Percentiles rank a stretch among this genome's conserved stretches.
phyloP scores from a whole-genome alignment of 2,888 invertebrate genomes.

The Tetragonisca angustula region DNA sequence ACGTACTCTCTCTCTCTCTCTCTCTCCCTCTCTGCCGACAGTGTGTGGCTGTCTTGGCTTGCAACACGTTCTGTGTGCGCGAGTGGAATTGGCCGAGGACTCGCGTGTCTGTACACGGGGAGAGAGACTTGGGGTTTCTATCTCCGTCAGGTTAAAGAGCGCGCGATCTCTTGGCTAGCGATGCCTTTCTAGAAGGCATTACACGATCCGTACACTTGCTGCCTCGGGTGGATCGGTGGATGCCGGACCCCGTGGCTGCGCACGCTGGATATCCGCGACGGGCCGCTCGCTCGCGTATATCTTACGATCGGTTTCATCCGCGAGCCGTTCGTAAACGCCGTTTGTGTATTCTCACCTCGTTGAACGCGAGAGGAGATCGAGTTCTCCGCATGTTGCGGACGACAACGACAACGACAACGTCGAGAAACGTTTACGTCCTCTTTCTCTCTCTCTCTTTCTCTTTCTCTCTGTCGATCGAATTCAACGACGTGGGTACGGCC shows the following conservation, averaged over 20 bases:
- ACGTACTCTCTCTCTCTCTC: slow-evolving; percentile 1
- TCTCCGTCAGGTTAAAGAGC: slow-evolving; percentile 25
- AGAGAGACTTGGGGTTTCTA: slow-evolving; percentile 3
- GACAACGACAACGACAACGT: not conserved
- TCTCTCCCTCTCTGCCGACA: not conserved
- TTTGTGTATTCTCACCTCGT: slow-evolving; percentile 70
- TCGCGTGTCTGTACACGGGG: not conserved
- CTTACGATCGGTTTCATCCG: slow-evolving; percentile 78
- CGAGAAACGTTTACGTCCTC: not conserved
- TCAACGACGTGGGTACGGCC: slow-evolving; percentile 27
- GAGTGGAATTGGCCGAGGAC: slow-evolving; percentile 26
- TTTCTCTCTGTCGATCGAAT: not conserved
- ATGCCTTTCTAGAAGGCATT: slow-evolving; percentile 76
- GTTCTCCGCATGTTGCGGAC: slow-evolving; percentile 17
- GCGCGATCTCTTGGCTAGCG: slow-evolving; percentile 34
- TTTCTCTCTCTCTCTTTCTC: too few species aligned
- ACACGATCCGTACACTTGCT: slow-evolving; percentile 77
- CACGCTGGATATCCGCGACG: slow-evolving; percentile 37
- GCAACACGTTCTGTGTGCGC: slow-evolving; percentile 21
- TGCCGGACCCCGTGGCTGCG: slow-evolving; percentile 58
- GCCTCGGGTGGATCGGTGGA: slow-evolving; percentile 67
- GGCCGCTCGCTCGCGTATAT: slow-evolving; percentile 53
- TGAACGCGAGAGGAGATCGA: slow-evolving; percentile 42
- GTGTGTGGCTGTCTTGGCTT: not conserved
- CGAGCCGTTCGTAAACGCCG: slow-evolving; percentile 66